Conservation (phyloP, 2,888 invertebrate species). For the Heteromyza rotundicornis region DNA sequence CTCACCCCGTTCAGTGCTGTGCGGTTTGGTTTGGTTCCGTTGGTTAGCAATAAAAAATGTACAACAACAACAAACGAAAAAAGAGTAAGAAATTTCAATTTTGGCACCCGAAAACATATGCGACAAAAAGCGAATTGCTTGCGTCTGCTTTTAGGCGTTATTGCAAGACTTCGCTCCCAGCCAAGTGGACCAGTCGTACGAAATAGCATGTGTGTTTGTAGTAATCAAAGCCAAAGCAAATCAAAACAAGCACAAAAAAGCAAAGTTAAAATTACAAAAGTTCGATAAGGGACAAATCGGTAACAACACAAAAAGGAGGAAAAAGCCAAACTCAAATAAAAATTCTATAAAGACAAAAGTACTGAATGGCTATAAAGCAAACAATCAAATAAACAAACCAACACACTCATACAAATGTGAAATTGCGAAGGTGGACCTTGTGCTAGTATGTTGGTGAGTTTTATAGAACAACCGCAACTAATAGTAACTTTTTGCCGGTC, state of each 20-base stretch:
- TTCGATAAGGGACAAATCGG: not conserved
- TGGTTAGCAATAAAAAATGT: not conserved
- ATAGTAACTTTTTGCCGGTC: too few species aligned
- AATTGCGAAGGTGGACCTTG: not conserved
- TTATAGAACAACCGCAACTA: conserved; percentile 9
- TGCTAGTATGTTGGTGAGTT: not conserved
- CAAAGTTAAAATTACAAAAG: not conserved
- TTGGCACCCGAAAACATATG: not conserved
- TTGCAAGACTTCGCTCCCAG: conserved; percentile 7
- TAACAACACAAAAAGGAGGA: not conserved
- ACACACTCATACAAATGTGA: conserved; percentile 7
- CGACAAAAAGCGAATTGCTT: not conserved
- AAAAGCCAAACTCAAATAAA: not conserved
- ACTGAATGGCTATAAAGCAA: conserved; percentile 14
- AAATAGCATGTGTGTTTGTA: too few species aligned
- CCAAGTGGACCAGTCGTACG: not conserved
- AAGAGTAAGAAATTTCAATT: not conserved
- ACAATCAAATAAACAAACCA: too few species aligned
- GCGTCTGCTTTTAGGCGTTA: conserved; percentile 18
- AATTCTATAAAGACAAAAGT: not conserved
- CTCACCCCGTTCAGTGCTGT: too few species aligned
- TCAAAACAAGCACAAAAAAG: not conserved
- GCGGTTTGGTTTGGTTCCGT: too few species aligned
- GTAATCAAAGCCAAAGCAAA: not conserved
- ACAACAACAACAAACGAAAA: not conserved